These are phyloP conservation scores for Mixornis gularis DNA, from an alignment of 2,113 vertebrate genomes.

Conservation along the genomic window DNA sequence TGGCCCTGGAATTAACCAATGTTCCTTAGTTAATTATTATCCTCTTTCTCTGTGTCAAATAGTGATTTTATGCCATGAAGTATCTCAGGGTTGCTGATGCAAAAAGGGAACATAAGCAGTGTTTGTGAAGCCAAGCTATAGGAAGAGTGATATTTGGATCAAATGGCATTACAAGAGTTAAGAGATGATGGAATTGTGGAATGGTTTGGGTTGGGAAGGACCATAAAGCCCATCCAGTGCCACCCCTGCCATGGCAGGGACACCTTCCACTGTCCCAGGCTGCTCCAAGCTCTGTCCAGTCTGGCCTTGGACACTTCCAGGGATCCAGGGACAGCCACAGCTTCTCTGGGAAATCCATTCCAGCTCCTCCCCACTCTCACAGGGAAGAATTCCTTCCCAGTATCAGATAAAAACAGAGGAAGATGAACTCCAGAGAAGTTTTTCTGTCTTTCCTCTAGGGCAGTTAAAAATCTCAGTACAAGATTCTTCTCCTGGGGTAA, in stretches of 20 bases:
- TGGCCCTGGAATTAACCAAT: not conserved
- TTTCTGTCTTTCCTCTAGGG: not conserved
- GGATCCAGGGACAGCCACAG: not conserved
- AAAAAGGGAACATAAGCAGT: not conserved
- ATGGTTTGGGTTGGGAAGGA: not conserved
- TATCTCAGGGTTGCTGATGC: not conserved
- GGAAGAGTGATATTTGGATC: not conserved
- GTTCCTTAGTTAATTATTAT: not conserved
- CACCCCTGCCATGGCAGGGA: not conserved
- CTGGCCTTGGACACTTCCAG: not conserved
- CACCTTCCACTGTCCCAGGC: accelerated
- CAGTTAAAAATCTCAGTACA: not conserved
- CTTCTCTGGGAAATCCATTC: not conserved
- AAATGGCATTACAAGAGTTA: not conserved
- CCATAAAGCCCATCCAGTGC: accelerated
- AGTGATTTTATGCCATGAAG: not conserved
- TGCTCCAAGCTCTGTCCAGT: accelerated
- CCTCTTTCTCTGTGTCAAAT: not conserved
- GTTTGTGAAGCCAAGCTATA: not conserved
- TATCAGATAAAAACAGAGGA: not conserved
- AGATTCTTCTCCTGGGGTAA: not conserved
- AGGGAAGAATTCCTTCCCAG: not conserved
- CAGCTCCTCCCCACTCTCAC: not conserved
- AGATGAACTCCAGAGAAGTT: not conserved
- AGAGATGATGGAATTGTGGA: not conserved